Conservation (phyloP, 2,113 vertebrate genomes). For the Aix galericulata region DNA sequence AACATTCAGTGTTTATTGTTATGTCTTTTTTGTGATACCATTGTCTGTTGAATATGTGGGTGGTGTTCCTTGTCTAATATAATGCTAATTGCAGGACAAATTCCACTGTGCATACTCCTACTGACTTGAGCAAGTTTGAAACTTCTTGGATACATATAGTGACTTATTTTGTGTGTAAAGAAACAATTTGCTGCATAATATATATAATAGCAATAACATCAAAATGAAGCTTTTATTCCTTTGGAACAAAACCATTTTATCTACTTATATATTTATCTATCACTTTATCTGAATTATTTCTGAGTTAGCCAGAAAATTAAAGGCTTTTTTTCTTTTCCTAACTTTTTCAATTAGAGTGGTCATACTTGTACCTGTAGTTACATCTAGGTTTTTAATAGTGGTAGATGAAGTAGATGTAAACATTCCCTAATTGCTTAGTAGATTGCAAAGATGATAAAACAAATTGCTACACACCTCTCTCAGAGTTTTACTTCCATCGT, state of each 20-base stretch:
- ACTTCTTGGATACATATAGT: background rate
- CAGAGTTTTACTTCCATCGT: background rate
- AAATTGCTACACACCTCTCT: background rate
- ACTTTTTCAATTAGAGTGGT: background rate
- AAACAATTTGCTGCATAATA: background rate
- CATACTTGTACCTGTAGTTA: background rate
- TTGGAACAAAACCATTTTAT: background rate
- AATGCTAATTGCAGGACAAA: constrained; percentile 19
- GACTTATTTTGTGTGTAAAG: background rate
- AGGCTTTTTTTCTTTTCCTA: background rate
- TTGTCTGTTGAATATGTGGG: constrained; percentile 38
- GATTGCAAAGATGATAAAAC: background rate
- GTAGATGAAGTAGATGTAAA: background rate
- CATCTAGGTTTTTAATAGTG: background rate
- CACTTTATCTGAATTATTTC: background rate
- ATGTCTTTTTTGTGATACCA: constrained; percentile 17
- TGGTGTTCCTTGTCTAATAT: constrained; percentile 36
- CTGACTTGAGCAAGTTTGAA: background rate
- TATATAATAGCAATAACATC: background rate
- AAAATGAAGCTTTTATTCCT: background rate
- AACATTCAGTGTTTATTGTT: constrained; percentile 41
- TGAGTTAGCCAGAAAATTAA: background rate
- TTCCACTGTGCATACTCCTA: constrained; percentile 24
- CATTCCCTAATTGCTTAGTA: background rate
- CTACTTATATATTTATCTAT: rapidly evolving